Base-by-base conservation (phyloP, 2,113 vertebrate species). In the Mormoops blainvillei region DNA sequence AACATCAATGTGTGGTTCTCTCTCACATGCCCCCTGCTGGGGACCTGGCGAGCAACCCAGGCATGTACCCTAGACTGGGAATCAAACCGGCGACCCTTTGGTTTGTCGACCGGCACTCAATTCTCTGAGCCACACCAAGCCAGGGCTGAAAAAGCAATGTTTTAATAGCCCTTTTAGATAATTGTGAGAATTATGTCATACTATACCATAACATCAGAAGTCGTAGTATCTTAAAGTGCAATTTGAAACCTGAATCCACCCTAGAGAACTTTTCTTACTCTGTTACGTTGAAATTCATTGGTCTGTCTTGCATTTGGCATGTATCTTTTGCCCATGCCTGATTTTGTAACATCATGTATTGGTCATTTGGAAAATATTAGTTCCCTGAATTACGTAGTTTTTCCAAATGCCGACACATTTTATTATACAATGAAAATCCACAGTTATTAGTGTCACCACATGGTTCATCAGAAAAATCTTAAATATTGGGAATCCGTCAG, bases 391-490 rank as follows among this genome's bases (percentile, higher is more conserved):
- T 92, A 50, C 19, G 5, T 12, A 77, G 45, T n/a, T 94, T 67
- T 94, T 94, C 58, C 41, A 93, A 77, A 95, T 89, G 67, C 73
- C 91, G 71, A 68, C 63, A 80, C 16, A 36, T 74, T 96, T 94
- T 85, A 80, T 87, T 70, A 52, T 84, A 68, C 19, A 80, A 12
- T 82, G 41, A 87, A 36, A 86, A 48, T 83, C 43, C 20, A 83
- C 36, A 50, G 6, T 94, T 94, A 78, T 83, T 92, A 70, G 41
- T 45, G n/a, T 91, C 26, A 61, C 18, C 22, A 58, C 38, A 28
- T 19, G 81, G 24, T 80, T 98, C 20, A 63, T 89, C 19, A 92
- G 45, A 81, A 95, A 94, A 96, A 52, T 71, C 52, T 85, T 90
- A 89, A 87, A 15, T 92, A 50, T 50, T 89, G 28, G 33, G 54